phyloP scores from a whole-genome alignment of 92 coral and sea anemone genomes.

The Epizoanthus rinbou region DNA sequence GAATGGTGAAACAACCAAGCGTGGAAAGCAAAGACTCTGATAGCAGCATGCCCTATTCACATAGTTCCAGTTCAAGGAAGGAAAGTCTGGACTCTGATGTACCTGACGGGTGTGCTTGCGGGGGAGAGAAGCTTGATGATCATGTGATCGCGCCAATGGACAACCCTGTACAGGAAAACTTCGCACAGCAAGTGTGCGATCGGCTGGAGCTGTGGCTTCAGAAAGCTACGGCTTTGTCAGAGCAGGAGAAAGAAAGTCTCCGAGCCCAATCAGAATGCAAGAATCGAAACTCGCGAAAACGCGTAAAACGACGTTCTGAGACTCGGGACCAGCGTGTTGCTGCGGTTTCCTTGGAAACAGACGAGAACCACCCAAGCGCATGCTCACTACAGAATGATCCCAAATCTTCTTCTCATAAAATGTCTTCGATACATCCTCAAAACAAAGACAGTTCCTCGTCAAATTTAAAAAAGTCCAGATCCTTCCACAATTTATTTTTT shows the following conservation, averaged over 20 bases:
- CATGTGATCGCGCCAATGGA: constrained; percentile 3
- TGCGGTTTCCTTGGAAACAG: constrained; percentile 38
- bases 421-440: constrained; percentile 37
- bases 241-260: constrained; percentile 47
- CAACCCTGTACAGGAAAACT: constrained; percentile 46
- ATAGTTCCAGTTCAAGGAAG: constrained; percentile 44
- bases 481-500: constrained; percentile 57
- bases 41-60: constrained; percentile 33
- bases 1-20: constrained; percentile 41
- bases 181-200: constrained; percentile 64
- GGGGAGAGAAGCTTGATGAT: constrained; percentile 34
- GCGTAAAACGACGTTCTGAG: constrained; percentile 23
- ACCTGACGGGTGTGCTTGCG: constrained; percentile 42
- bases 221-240: constrained; percentile 58
- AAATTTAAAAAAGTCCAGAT: constrained; percentile 49
- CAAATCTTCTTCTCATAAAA: constrained; percentile 41
- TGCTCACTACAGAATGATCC: background rate
- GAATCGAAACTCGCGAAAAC: constrained; percentile 26
- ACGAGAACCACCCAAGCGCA: constrained; percentile 3
- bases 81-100: constrained; percentile 44
- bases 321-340: constrained; percentile 38
- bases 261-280: constrained; percentile 11
- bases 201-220: constrained; percentile 62
- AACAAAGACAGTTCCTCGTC: constrained; percentile 5
- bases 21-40: constrained; percentile 60